Evolutionary conservation across 2,888 invertebrate genomes (phyloP).

Genomic region (Machimus rusticus): DNA sequence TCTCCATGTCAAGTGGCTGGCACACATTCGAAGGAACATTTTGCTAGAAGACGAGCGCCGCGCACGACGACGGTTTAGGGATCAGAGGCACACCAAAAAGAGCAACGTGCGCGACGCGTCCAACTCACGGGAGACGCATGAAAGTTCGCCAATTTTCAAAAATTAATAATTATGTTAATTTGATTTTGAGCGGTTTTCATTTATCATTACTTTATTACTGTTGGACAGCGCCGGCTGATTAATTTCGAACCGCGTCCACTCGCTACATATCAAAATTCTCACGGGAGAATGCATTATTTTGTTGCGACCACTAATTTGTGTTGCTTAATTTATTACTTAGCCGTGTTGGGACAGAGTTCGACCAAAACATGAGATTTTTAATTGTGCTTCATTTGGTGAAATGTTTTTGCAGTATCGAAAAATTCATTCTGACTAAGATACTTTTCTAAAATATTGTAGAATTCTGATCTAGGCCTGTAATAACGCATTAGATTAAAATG

Average conservation of each 20-base stretch:
- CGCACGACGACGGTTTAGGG: background rate
- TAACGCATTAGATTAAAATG: too few relatives aligned
- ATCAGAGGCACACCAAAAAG: background rate
- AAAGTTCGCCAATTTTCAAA: constrained; percentile 16
- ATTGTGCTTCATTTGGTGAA: background rate
- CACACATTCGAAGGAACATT: constrained; percentile 32
- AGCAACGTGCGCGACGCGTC: background rate
- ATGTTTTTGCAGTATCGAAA: background rate
- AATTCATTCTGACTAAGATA: background rate
- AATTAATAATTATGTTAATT: constrained; percentile 39
- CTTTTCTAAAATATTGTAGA: background rate
- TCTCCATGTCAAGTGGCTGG: constrained; percentile 28
- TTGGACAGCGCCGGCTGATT: constrained; percentile 4
- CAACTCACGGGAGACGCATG: background rate
- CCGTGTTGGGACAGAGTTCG: background rate
- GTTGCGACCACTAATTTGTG: background rate
- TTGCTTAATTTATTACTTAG: background rate
- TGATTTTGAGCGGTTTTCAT: constrained; percentile 25
- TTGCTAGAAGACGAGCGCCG: constrained; percentile 20
- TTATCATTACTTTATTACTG: constrained; percentile 32
- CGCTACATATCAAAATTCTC: background rate
- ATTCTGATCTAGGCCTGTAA: too few relatives aligned
- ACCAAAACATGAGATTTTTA: background rate
- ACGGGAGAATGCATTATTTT: background rate
- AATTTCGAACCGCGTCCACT: constrained; percentile 2